Evolutionary conservation across 2,888 invertebrate genomes (phyloP).

Genomic region (Phalera bucephala): DNA sequence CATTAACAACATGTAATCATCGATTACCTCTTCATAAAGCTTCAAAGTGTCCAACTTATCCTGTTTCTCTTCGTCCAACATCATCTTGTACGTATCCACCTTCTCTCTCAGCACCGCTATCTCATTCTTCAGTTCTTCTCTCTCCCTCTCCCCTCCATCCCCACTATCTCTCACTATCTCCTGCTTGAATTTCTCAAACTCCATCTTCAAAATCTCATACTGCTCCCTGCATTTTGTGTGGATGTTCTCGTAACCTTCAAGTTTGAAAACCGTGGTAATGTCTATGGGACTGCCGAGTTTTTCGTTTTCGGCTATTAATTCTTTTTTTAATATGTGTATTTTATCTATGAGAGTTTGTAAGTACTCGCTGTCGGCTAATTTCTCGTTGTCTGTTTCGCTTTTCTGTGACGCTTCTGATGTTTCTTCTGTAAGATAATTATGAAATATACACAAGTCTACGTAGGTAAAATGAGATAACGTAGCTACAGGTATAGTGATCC

Average conservation of each 20-base stretch:
- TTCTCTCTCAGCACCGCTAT: slow-evolving; percentile 86
- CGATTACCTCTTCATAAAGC: slow-evolving; percentile 80
- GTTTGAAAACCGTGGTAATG: slow-evolving; percentile 77
- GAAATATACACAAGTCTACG: neutral
- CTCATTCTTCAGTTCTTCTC: slow-evolving; percentile 81
- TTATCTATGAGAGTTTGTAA: slow-evolving; percentile 84
- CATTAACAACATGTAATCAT: too few relatives aligned
- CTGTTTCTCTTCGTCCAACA: slow-evolving; percentile 85
- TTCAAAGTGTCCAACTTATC: slow-evolving; percentile 84
- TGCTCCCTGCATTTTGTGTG: slow-evolving; percentile 86
- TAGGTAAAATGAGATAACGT: too few relatives aligned
- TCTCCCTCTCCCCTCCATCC: slow-evolving; percentile 51
- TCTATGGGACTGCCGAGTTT: slow-evolving; percentile 84
- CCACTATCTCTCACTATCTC: slow-evolving; percentile 51
- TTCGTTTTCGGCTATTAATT: slow-evolving; percentile 83
- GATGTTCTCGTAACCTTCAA: slow-evolving; percentile 61
- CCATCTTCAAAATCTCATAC: slow-evolving; percentile 83
- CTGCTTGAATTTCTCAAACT: slow-evolving; percentile 86
- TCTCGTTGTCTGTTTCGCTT: slow-evolving; percentile 76
- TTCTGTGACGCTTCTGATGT: slow-evolving; percentile 44
- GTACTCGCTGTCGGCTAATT: slow-evolving; percentile 73
- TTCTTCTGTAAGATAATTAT: slow-evolving; percentile 21
- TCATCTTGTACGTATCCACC: slow-evolving; percentile 83
- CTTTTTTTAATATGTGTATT: slow-evolving; percentile 85
- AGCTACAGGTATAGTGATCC: too few relatives aligned